phyloP scores from a whole-genome alignment of 2,797 vertebrate genomes.

The Simalia tracyae region DNA sequence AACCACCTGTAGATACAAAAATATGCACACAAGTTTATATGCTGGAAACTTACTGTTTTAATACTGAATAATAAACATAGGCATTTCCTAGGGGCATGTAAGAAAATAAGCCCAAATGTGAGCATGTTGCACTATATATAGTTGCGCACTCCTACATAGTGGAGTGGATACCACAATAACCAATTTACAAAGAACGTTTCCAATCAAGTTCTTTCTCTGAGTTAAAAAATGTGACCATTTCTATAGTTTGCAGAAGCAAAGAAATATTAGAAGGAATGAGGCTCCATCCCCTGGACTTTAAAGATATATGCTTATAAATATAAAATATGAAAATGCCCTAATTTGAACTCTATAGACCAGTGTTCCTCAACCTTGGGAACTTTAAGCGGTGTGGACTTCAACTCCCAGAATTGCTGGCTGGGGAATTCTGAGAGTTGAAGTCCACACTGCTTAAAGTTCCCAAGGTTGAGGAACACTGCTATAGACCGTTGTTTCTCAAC shows the following conservation, averaged over 20 bases:
- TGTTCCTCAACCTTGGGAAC: too few species aligned
- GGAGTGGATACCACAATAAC: neutral
- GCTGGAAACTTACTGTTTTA: neutral
- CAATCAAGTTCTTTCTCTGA: neutral
- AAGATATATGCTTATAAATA: neutral
- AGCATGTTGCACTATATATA: neutral
- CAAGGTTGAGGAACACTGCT: too few species aligned
- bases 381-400: too few species aligned
- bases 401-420: too few species aligned
- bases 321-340: too few species aligned
- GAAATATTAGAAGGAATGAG: neutral
- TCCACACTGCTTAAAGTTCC: too few species aligned
- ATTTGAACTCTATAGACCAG: neutral
- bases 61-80: neutral
- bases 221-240: too few species aligned
- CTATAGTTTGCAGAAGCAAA: neutral
- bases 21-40: neutral
- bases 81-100: neutral
- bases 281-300: neutral
- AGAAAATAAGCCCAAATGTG: neutral
- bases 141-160: neutral
- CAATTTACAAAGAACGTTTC: neutral
- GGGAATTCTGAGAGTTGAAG: too few species aligned
- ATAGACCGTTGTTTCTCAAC: neutral
- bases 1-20: conserved; percentile 46